Conservation (phyloP, 2,113 vertebrate species). For the Ahaetulla prasina region DNA sequence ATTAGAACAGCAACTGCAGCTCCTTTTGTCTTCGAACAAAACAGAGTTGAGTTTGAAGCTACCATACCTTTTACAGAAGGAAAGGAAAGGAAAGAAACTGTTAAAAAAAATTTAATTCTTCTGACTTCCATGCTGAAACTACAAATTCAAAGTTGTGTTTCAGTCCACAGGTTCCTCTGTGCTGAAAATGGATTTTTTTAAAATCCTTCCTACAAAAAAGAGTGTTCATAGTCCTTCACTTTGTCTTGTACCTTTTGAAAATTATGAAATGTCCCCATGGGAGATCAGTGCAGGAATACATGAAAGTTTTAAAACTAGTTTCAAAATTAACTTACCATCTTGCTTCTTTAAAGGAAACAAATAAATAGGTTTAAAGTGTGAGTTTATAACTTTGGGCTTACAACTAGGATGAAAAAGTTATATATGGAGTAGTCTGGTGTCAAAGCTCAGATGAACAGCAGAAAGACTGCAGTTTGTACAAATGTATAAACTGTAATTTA, state of each 20-base stretch:
- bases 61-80: slow-evolving; percentile 42
- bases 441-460: not conserved
- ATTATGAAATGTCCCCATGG: slow-evolving; percentile 44
- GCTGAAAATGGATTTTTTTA: slow-evolving; percentile 5
- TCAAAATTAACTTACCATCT: slow-evolving; percentile 15
- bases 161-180: slow-evolving; percentile 18
- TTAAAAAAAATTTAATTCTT: slow-evolving; percentile 48
- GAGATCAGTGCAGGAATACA: slow-evolving; percentile 31
- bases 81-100: slow-evolving; percentile 37
- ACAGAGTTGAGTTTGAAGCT: slow-evolving; percentile 51
- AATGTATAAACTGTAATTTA: not conserved
- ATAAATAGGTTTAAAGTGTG: slow-evolving; percentile 19
- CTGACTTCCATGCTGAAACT: slow-evolving; percentile 31
- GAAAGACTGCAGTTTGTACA: not conserved
- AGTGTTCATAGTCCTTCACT: not conserved
- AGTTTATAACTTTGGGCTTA: not conserved
- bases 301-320: slow-evolving; percentile 25
- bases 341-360: slow-evolving; percentile 12
- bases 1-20: slow-evolving; percentile 50
- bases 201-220: slow-evolving; percentile 16
- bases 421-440: not conserved
- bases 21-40: slow-evolving; percentile 61
- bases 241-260: slow-evolving; percentile 34
- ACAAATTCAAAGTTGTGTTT: slow-evolving; percentile 36
- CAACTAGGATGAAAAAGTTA: not conserved